Base-by-base conservation (phyloP, 2,113 vertebrate species). In the Baryphthengus martii region DNA sequence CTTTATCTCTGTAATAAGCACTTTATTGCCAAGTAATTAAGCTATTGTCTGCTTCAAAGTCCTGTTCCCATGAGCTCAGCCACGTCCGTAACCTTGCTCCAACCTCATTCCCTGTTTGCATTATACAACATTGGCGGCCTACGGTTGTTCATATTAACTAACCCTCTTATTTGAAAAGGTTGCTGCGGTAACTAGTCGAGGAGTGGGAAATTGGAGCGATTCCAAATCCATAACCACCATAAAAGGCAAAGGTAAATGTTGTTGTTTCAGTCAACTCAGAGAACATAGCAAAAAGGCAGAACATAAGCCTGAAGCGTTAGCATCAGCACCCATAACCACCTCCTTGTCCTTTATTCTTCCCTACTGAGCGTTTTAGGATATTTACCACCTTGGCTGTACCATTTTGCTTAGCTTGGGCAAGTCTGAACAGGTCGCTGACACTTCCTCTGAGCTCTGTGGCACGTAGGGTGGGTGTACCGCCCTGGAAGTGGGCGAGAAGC, bases 131-230 rank as follows among this genome's bases (percentile, higher is more conserved):
- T 55, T 52, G 61, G 37, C 3, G 3, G 35, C 1, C 7, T 26
- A 44, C 65, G 11, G 63, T 63, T 53, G 78, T 79, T 94, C 89
- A 21, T 87, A 50, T 85, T 96, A 96, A 97, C 93, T 67, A 76
- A 19, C 86, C 11, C 66, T 97, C 90, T 97, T 15, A 1, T 97
- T 94, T 86, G 73, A 25, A 94, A 98, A 99, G 99, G 99, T 99
- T 97, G 99, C 99, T 77, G 99, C 99, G 0, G 99, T 99, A 62
- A 99, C 99, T 55, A 99, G 99, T 94, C 98, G 99, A 86, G 99
- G 99, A 13, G 98, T 99, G 28, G 99, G 99, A 45, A 99, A 99
- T 53, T 99, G 99, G 99, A 99, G 98, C 1, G 99, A 99, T 68
- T 91, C 98, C 39, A 99, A 99, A 97, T 98, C 98, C 91, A 99